Conservation (phyloP, 1,140 invertebrate species). For the Microvelia longipes region DNA sequence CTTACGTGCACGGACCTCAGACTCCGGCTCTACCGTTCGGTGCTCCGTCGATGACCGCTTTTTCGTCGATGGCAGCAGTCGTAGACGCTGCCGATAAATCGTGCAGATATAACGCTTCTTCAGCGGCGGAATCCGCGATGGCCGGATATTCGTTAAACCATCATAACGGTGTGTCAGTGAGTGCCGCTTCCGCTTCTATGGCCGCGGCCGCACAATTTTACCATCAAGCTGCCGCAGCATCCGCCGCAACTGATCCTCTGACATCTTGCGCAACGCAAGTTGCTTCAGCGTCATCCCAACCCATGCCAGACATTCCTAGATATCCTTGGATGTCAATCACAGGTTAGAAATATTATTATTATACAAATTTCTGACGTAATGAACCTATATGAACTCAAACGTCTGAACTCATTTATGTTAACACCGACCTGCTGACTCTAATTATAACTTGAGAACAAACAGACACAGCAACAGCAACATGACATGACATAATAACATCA, state of each 20-base stretch:
- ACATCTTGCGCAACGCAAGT: slow-evolving; percentile 44
- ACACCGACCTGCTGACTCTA: too few species aligned
- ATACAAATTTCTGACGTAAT: too few species aligned
- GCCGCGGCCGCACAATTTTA: slow-evolving; percentile 73
- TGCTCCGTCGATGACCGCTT: slow-evolving; percentile 54
- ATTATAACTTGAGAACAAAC: too few species aligned
- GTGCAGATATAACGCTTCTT: slow-evolving; percentile 54
- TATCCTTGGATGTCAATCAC: slow-evolving; percentile 97
- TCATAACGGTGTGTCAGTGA: slow-evolving; percentile 48
- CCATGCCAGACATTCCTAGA: slow-evolving; percentile 71
- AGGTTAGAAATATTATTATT: slow-evolving; percentile 56
- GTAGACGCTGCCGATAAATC: slow-evolving; percentile 52
- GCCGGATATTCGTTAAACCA: slow-evolving; percentile 58
- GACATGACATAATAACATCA: too few species aligned
- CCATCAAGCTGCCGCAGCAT: slow-evolving; percentile 55
- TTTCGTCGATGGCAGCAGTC: slow-evolving; percentile 41
- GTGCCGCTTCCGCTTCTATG: slow-evolving; percentile 55
- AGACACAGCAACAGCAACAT: too few species aligned
- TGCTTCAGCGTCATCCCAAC: slow-evolving; percentile 42
- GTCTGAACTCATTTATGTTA: neutral
- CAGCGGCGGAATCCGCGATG: slow-evolving; percentile 52
- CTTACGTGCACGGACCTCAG: slow-evolving; percentile 32
- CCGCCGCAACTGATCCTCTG: slow-evolving; percentile 44
- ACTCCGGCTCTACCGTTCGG: slow-evolving; percentile 47
- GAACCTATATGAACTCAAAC: neutral